These are phyloP conservation scores for Natrix natrix DNA, from an alignment of 2,797 vertebrate genomes.

Conservation along the genomic window DNA sequence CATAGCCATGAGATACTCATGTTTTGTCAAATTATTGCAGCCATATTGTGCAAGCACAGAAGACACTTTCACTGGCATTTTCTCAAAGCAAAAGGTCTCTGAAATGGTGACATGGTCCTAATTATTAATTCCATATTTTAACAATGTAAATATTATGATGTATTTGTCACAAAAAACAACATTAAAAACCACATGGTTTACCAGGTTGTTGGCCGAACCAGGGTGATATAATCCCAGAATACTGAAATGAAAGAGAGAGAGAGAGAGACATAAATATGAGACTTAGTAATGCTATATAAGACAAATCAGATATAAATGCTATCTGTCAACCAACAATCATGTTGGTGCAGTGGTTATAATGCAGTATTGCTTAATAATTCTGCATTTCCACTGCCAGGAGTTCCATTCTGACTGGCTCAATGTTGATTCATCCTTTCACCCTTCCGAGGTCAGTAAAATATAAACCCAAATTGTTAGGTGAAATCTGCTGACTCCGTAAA, in stretches of 20 bases:
- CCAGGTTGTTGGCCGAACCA: neutral
- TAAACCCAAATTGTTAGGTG: neutral
- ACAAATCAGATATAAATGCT: neutral
- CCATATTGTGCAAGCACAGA: neutral
- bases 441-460: neutral
- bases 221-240: neutral
- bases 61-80: neutral
- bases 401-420: neutral
- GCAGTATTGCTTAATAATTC: neutral
- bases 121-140: neutral
- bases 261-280: neutral
- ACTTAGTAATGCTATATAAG: neutral
- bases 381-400: neutral
- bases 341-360: neutral
- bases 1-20: neutral
- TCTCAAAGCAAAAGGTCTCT: neutral
- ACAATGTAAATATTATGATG: neutral
- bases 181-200: slow-evolving; percentile 35
- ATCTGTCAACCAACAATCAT: neutral
- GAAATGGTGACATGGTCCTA: neutral
- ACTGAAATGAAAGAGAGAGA: slow-evolving; percentile 26
- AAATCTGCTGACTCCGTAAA: neutral
- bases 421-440: neutral
- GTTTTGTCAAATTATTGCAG: neutral
- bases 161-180: slow-evolving; percentile 3